These are phyloP conservation scores for Eidolon helvum DNA, from an alignment of 2,113 vertebrate genomes.

Conservation along the genomic window DNA sequence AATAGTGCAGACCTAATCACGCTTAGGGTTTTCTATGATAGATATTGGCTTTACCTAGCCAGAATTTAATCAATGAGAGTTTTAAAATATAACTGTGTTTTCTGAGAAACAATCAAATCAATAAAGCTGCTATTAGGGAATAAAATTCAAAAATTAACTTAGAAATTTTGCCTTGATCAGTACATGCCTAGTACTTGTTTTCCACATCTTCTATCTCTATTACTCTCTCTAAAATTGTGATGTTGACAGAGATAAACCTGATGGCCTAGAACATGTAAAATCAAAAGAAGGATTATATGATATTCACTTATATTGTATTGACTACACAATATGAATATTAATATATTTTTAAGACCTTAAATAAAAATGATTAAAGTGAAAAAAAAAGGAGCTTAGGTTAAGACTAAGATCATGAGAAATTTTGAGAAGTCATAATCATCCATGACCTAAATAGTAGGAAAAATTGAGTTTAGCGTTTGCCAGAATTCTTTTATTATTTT, in stretches of 20 bases:
- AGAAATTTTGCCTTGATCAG: neutral
- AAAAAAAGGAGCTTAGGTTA: neutral
- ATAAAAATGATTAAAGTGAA: neutral
- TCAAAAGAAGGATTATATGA: neutral
- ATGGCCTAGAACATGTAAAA: neutral
- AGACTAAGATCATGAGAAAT: neutral
- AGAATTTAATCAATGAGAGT: neutral
- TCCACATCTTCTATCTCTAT: neutral
- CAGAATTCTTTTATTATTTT: slow-evolving; percentile 22
- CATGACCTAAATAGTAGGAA: neutral
- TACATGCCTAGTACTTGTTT: neutral
- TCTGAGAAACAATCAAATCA: neutral
- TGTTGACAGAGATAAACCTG: neutral
- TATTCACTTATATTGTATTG: neutral
- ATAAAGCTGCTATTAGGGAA: neutral
- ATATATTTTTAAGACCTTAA: neutral
- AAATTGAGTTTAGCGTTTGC: neutral
- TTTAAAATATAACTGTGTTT: neutral
- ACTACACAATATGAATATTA: neutral
- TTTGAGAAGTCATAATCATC: neutral
- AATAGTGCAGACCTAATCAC: neutral
- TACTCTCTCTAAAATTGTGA: neutral
- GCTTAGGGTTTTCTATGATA: neutral
- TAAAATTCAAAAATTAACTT: slow-evolving; percentile 1
- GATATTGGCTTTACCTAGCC: neutral